These are phyloP conservation scores for Bryconaethiops microstoma DNA, from an alignment of 2,797 vertebrate species.

Conservation along the genomic window DNA sequence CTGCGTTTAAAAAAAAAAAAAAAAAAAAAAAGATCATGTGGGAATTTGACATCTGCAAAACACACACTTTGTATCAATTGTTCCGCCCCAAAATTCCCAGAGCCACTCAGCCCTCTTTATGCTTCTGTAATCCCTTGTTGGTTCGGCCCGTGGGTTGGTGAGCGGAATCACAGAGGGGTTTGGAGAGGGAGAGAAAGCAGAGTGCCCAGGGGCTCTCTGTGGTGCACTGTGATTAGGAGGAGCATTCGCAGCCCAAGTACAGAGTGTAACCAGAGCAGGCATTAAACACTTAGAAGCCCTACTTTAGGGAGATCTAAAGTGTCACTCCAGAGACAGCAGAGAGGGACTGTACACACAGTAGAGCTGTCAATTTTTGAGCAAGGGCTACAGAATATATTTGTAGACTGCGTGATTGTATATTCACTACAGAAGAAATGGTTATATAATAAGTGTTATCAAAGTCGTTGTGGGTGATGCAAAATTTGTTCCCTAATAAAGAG, in stretches of 20 bases:
- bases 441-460: no score
- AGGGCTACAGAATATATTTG: background rate
- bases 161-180: constrained; percentile 33
- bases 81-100: constrained; percentile 17
- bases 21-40: constrained; percentile 48
- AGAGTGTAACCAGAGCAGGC: constrained; percentile 45
- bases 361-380: background rate
- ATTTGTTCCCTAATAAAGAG: background rate
- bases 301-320: constrained; percentile 44
- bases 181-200: constrained; percentile 32
- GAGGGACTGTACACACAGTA: background rate
- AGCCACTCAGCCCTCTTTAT: constrained; percentile 3
- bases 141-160: constrained; percentile 22
- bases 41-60: constrained; percentile 48
- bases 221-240: constrained; percentile 41
- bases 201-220: constrained; percentile 34
- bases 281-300: constrained; percentile 49
- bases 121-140: constrained; percentile 38
- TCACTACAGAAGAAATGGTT: background rate
- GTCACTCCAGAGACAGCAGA: background rate
- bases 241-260: constrained; percentile 35
- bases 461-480: no score
- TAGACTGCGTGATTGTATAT: background rate
- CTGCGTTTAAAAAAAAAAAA: no score
- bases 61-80: constrained; percentile 12